Evolutionary conservation across 2,113 vertebrate genomes (phyloP).

Genomic region (Chlamydotis undulata): DNA sequence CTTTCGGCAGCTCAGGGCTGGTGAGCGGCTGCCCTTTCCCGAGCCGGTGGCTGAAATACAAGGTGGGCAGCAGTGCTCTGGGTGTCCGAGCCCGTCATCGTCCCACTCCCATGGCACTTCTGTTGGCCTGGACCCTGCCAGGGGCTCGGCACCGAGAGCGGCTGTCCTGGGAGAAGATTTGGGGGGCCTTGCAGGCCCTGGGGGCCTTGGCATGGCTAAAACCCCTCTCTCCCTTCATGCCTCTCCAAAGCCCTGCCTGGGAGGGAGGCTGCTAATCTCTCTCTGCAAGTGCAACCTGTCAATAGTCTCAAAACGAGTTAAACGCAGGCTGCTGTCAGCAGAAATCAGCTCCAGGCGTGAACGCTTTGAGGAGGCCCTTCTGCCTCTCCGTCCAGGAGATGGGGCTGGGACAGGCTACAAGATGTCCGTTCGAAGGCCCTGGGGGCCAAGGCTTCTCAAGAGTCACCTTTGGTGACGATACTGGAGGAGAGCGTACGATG

Average conservation of each 20-base stretch:
- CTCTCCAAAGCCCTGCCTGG: not conserved
- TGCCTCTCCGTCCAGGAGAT: not conserved
- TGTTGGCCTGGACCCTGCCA: accelerated
- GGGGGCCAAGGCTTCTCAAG: accelerated
- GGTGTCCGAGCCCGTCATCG: not conserved
- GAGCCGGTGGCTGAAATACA: not conserved
- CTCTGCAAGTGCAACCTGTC: not conserved
- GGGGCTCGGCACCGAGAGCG: not conserved
- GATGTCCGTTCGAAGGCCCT: not conserved
- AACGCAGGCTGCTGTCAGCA: not conserved
- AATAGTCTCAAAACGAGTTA: not conserved
- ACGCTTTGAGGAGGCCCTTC: not conserved
- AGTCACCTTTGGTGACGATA: not conserved
- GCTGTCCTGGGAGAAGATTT: not conserved
- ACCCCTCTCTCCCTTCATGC: not conserved
- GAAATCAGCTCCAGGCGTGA: not conserved
- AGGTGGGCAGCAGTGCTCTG: not conserved
- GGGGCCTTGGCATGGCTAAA: not conserved
- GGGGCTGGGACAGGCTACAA: not conserved
- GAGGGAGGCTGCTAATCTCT: not conserved
- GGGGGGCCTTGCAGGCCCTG: not conserved
- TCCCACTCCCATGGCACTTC: not conserved
- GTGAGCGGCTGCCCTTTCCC: not conserved
- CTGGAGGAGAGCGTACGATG: accelerated
- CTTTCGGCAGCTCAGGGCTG: not conserved